Percentiles rank a stretch among this genome's conserved stretches.
These are phyloP conservation scores for Cephus pygmeus DNA, from an alignment of 2,888 invertebrate species.

Conservation along the genomic window DNA sequence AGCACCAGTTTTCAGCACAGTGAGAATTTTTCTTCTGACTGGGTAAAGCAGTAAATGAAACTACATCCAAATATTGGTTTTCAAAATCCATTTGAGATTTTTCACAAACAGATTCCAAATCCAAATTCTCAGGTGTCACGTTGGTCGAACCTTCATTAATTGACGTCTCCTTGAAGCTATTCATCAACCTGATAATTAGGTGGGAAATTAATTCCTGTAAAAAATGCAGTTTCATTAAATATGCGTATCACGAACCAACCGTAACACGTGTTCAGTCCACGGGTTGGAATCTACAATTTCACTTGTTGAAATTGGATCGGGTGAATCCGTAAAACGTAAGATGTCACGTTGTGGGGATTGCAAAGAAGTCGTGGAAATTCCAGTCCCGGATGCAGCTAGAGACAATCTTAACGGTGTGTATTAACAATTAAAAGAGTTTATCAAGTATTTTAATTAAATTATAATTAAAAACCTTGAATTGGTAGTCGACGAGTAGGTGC, in stretches of 20 bases:
- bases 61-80: not conserved
- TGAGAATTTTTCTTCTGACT: not conserved
- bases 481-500: conserved; percentile 22
- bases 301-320: not conserved
- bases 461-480: not conserved
- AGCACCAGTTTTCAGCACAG: not conserved
- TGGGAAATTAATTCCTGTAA: not conserved
- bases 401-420: not conserved
- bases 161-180: not conserved
- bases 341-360: not conserved
- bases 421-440: not conserved
- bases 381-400: not conserved
- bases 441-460: not conserved
- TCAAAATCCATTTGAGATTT: not conserved
- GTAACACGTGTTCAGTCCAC: not conserved
- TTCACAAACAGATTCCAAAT: not conserved
- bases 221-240: not conserved
- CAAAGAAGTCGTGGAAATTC: not conserved
- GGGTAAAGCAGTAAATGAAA: not conserved
- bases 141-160: not conserved
- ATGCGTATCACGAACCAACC: not conserved
- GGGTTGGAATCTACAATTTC: not conserved
- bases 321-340: not conserved
- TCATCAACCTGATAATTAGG: not conserved
- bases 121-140: not conserved